Evolutionary conservation across 2,888 invertebrate genomes (phyloP), one percentile per base, ranked within the genome.

Genomic region (Epinotia ramella): DNA sequence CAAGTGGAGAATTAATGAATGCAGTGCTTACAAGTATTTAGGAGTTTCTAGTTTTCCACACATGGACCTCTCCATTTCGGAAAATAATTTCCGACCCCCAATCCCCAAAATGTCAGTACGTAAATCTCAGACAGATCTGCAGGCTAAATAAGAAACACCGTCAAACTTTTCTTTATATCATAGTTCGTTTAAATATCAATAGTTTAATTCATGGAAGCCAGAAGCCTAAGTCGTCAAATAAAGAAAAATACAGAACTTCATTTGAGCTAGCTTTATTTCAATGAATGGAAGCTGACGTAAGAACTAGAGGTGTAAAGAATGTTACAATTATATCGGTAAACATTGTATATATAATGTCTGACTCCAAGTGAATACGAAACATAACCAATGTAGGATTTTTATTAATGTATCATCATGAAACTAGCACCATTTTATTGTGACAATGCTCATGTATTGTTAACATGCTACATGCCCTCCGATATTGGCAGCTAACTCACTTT

Each of bases 241-340:
- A 6, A 53, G 6, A 6, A n/a, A 53, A n/a, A n/a, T n/a, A 53
- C 53, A 53, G 2, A 53, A 13, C 6, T 53, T 28, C 28, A 28
- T 33, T 33, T 62, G 62, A n/a, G 5, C 53, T 9, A 56, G 53
- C 12, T 33, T 33, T 53, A 67, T 67, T 65, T 20, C 68, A 66
- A 79, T 80, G 78, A 81, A 83, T 79, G 77, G 77, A 80, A 64
- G 46, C 46, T 18, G 13, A 57, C 33, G 33, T 57, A 73, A n/a
- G 18, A 40, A 49, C 56, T 73, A 66, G 60, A 49, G 73, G 33
- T 18, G 60, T 60, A 60, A 1, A n/a, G 16, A n/a, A 11, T 20
- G 12, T 13, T 20, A 7, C 1, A 24, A 13, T 24, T 4, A 7
- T 60, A 60, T 62, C 62, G 62, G 28, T 60, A 16, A 28, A 60